Conservation (phyloP, 2,113 vertebrate genomes). For the Callipepla squamata region DNA sequence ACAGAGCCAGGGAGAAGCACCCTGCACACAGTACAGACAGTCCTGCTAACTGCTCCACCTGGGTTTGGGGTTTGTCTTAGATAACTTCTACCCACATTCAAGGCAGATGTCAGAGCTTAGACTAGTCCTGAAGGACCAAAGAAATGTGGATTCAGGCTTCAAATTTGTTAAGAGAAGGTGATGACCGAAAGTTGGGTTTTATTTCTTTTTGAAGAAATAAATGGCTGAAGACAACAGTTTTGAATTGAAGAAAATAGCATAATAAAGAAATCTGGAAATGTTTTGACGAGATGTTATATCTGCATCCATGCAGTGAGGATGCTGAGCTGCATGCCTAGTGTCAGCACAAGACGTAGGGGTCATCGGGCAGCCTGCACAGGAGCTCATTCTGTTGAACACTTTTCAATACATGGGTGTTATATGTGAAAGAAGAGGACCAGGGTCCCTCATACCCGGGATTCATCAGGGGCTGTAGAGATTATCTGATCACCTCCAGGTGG, state of each 20-base stretch:
- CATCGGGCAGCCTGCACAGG: background rate
- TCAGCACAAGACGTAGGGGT: background rate
- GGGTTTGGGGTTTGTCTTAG: background rate
- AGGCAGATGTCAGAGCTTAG: background rate
- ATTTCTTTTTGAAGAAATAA: background rate
- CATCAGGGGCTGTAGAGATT: background rate
- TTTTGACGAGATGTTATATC: background rate
- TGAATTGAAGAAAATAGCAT: background rate
- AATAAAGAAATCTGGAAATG: background rate
- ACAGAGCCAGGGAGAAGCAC: background rate
- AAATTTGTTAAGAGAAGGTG: background rate
- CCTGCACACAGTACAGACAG: rapidly evolving
- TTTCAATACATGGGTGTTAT: background rate
- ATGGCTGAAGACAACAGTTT: background rate
- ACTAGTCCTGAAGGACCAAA: background rate
- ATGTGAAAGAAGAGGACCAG: background rate
- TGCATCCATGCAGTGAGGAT: background rate
- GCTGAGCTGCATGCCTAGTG: background rate
- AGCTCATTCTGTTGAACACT: background rate
- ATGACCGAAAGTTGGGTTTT: background rate
- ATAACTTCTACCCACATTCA: background rate
- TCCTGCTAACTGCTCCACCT: background rate
- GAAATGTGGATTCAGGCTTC: background rate
- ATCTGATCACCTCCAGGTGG: background rate
- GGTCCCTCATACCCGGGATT: background rate